phyloP scores from a whole-genome alignment of 92 coral and sea anemone species.

The Phymanthus crucifer region DNA sequence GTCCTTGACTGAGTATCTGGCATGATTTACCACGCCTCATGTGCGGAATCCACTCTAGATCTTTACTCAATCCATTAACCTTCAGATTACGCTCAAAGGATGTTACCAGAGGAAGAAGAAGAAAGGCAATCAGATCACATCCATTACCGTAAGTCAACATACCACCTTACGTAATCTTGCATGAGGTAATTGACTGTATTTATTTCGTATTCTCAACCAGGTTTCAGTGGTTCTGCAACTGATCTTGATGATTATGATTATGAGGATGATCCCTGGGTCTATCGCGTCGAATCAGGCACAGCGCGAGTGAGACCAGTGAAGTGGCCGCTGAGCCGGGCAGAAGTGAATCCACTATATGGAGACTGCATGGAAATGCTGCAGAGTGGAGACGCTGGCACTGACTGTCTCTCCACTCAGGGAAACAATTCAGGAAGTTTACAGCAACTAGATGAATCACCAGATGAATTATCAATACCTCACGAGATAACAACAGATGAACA shows the following conservation, averaged over 20 bases:
- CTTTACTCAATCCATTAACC: background rate
- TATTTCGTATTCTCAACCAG: background rate
- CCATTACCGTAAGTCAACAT: background rate
- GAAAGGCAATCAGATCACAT: background rate
- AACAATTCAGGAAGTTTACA: background rate
- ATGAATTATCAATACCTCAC: too few relatives aligned
- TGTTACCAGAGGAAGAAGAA: background rate
- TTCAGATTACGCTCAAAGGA: conserved; percentile 6
- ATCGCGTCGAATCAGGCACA: background rate
- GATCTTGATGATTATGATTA: background rate
- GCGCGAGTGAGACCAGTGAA: background rate
- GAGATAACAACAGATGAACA: background rate
- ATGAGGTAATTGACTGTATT: background rate
- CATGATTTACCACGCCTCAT: too few relatives aligned
- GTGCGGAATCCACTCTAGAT: background rate
- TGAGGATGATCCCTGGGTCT: conserved; percentile 18
- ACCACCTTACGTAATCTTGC: background rate
- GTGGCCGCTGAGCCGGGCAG: conserved; percentile 15
- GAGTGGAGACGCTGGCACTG: background rate
- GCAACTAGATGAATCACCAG: background rate
- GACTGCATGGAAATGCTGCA: conserved; percentile 9
- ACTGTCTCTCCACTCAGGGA: background rate
- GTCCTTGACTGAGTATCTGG: too few relatives aligned
- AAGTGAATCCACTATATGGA: conserved; percentile 19
- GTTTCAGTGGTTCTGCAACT: background rate